Conservation (phyloP, 2,888 invertebrate species). For the Metellina segmentata region DNA sequence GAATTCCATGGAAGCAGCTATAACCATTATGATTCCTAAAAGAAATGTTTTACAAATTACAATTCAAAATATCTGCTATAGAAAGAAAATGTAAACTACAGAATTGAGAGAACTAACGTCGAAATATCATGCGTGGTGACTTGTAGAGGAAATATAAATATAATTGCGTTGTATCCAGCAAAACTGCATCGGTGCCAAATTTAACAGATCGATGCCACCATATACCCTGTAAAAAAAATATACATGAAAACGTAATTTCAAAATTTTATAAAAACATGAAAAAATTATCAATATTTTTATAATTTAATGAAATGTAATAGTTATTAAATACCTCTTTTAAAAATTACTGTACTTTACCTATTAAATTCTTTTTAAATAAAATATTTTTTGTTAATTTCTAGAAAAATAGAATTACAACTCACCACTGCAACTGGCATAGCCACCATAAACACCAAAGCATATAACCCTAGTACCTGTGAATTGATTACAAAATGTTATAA, state of each 20-base stretch:
- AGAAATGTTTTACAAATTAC: neutral
- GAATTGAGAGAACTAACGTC: constrained; percentile 83
- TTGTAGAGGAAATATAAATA: constrained; percentile 98
- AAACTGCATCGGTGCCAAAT: constrained; percentile 96
- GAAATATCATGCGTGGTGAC: constrained; percentile 96
- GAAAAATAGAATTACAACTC: constrained; percentile 78
- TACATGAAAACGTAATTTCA: no score
- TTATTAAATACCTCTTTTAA: neutral
- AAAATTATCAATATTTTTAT: neutral
- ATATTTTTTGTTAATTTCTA: neutral
- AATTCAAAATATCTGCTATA: no score
- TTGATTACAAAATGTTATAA: no score
- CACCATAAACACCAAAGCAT: constrained; percentile 98
- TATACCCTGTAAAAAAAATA: constrained; percentile 85
- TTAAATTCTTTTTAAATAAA: neutral
- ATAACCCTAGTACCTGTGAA: constrained; percentile 88
- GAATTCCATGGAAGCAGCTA: constrained; percentile 98
- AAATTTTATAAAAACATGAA: neutral
- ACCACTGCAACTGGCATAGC: constrained; percentile 88
- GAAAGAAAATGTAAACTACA: no score
- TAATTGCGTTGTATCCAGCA: constrained; percentile 97
- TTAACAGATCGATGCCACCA: constrained; percentile 99
- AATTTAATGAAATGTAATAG: neutral
- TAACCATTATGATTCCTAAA: constrained; percentile 92
- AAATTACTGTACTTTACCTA: no score